Evolutionary conservation across 2,888 invertebrate species (phyloP).

Genomic region (Chironomus riparius): DNA sequence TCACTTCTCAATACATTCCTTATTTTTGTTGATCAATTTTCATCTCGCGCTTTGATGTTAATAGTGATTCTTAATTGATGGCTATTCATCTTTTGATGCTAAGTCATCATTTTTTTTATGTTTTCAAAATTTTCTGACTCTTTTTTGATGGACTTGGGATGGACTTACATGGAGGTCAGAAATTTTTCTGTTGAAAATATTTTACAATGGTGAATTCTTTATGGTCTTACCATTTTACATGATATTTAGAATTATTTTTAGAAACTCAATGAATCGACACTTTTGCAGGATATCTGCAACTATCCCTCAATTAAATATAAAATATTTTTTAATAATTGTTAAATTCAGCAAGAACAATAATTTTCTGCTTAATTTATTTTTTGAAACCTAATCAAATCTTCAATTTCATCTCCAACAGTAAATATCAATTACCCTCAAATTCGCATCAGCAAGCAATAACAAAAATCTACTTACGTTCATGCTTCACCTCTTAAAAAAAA

Average conservation of each 20-base stretch:
- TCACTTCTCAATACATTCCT: not conserved
- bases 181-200: not conserved
- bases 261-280: not conserved
- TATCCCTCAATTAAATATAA: too few species aligned
- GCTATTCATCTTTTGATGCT: not conserved
- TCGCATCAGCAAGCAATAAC: not conserved
- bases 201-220: too few species aligned
- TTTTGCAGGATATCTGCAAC: not conserved
- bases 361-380: too few species aligned
- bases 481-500: not conserved
- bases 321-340: too few species aligned
- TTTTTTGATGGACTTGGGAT: too few species aligned
- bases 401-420: too few species aligned
- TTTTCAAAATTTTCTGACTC: not conserved
- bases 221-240: too few species aligned
- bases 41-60: not conserved
- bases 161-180: not conserved
- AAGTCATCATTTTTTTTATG: not conserved
- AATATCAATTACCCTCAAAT: not conserved
- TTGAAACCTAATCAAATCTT: too few species aligned
- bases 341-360: too few species aligned
- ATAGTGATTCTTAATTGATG: conserved; percentile 1
- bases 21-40: not conserved
- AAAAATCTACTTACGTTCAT: not conserved
- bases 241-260: not conserved